Base-by-base conservation (phyloP, 2,113 vertebrate genomes). In the Prionailurus viverrinus region DNA sequence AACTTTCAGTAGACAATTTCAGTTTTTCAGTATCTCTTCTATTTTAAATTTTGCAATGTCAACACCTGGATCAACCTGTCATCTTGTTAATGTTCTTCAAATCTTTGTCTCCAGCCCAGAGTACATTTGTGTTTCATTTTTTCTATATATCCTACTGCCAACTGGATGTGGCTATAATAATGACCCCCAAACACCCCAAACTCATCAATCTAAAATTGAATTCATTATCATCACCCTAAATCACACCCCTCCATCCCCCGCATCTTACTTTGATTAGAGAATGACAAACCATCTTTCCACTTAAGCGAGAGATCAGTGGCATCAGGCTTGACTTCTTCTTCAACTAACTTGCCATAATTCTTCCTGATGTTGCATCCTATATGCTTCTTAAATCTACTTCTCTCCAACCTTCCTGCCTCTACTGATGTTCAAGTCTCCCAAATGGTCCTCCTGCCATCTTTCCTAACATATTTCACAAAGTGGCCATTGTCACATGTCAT, bases 11-110 rank as follows among this genome's bases (percentile, higher is more conserved):
- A 63, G n/a, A 55, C 7, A 29, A 36, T 81, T 95, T 94, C 10
- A 73, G 33, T 73, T 84, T 66, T 89, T 68, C 68, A 74, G 6
- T 74, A 58, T 96, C 86, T 94, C 51, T 71, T 71, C 25, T 71
- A 71, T 53, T 93, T 95, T 61, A 81, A 13, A 76, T 73, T 84
- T 88, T 94, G 4, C 23, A 82, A 11, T 13, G 48, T 80, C 23
- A 69, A 33, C 4, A 39, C 1, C 13, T 80, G 2, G 33, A 63
- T 84, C 39, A 87, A 96, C 2, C 74, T 79, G 41, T 1, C 9
- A 51, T 58, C 33, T 81, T 93, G 23, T 76, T 51, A 68, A 58
- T 73, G 8, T 48, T 84, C 36, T 89, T 78, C 78, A 48, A 53
- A 61, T 73, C 29, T 83, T 79, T 41, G 33, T 58, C 33, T 81